Base-by-base conservation (phyloP, 2,888 invertebrate species). In the Plagodis dolabraria region DNA sequence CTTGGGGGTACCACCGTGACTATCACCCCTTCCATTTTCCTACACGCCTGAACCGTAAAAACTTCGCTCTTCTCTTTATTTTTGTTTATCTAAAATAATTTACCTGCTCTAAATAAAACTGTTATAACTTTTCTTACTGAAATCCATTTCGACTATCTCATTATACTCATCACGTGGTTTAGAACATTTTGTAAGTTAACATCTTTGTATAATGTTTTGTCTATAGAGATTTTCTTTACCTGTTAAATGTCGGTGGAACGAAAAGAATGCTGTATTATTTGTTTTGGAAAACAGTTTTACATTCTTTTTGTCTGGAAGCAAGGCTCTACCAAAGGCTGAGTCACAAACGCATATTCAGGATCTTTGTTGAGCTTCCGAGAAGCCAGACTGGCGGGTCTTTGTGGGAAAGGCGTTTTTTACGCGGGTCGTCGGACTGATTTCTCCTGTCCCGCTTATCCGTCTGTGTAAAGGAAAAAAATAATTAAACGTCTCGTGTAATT, bases 321-420 rank as follows among this genome's bases (percentile, higher is more conserved):
- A 86, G 84, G 80, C 72, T 83, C 72, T 79, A 74, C 73, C 68
- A 70, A 74, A 70, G 68, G 71, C 71, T 91, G 92, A 91, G 79
- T 91, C 92, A 91, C 83, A 78, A 79, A 82, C 80, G 72, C 74
- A 85, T 77, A 40, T 40, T 82, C 85, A 86, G 89, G 89, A 92
- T 89, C 92, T 92, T 92, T 92, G 92, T 92, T 90, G 80, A 83
- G 82, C 82, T 92, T 92, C 92, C 81, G 80, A 86, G 92, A 92
- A 92, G 79, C 83, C 77, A 82, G 76, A 75, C 82, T 80, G 83
- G 75, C 79, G 78, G 78, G 75, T 85, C 86, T 87, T 87, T 88
- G 89, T 90, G 89, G 86, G 85, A 87, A 91, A 86, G 85, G 83
- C 79, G 82, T 80, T 85, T 86, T 85, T 77, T 86, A 87, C 85